These are phyloP conservation scores for Eupelmus urozonus DNA, from an alignment of 2,888 invertebrate genomes.

Conservation along the genomic window DNA sequence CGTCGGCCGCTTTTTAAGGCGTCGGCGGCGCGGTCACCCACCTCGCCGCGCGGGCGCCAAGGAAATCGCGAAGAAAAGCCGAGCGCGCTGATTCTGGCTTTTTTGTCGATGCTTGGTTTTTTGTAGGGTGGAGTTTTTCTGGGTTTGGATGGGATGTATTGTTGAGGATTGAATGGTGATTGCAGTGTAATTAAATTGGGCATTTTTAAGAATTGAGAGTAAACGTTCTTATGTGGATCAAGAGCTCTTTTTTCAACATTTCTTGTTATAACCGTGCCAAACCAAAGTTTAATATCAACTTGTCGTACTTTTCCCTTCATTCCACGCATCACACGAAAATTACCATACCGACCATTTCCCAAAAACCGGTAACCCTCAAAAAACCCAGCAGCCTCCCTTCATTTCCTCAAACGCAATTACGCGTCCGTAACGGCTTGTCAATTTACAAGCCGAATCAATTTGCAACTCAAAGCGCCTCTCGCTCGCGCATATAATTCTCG, in stretches of 20 bases:
- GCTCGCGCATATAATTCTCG: constrained; percentile 7
- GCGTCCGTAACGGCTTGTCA: not conserved
- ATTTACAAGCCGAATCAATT: constrained; percentile 32
- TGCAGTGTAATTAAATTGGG: constrained; percentile 26
- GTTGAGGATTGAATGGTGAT: not conserved
- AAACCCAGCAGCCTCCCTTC: too few relatives aligned
- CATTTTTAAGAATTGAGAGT: too few relatives aligned
- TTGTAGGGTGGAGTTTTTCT: constrained; percentile 1
- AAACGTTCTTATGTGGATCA: not conserved
- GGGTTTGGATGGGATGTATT: not conserved
- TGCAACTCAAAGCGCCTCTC: not conserved
- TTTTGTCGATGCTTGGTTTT: not conserved
- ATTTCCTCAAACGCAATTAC: not conserved
- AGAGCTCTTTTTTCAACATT: not conserved
- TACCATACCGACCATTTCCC: too few relatives aligned
- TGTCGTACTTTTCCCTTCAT: too few relatives aligned
- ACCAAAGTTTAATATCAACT: too few relatives aligned
- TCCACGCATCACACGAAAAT: too few relatives aligned
- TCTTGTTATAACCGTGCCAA: too few relatives aligned
- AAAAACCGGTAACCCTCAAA: too few relatives aligned
- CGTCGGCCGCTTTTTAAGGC: constrained; percentile 27
- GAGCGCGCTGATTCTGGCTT: not conserved
- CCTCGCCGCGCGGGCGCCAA: not conserved
- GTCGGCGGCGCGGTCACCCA: not conserved
- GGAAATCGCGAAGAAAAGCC: constrained; percentile 3